Evolutionary conservation across 2,888 invertebrate species (phyloP), one percentile per base, ranked within the genome.

Genomic region (Quadroppia sp.): DNA sequence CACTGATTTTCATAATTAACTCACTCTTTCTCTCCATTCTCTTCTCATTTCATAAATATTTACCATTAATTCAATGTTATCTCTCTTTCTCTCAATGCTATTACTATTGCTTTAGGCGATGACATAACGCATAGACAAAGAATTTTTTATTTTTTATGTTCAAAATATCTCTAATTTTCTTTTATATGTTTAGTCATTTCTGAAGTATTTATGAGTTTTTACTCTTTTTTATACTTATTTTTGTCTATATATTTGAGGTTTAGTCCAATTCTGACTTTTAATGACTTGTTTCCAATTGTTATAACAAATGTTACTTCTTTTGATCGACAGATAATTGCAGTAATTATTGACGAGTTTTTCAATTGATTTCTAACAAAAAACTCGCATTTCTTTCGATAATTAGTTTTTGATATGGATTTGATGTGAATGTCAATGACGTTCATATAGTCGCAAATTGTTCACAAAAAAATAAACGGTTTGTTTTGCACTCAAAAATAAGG

Each of bases 1-100:
- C 30, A 64, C 64, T 64, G 64, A 64, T 40, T 64, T 40, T 36
- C 20, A 64, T 40, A 64, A 64, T 64, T 64, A 64, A 64, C 64
- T 20, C 36, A 40, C 28, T 56, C 56, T 56, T 40, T 36, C 40
- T 20, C 40, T 64, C 20, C 11, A 1, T n/a, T 11, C 2, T 64
- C 36, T 17, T 40, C 40, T 20, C 23, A 64, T 17, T 36, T 11
- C 6, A 20, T 2, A 20, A n/a, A n/a, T 59, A 15, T 25, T 59
- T 3, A 28, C n/a, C 11, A 20, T 11, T 11, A 11, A 15, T 40
- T 64, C 40, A 36, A 40, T 64, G 64, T 15, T 40, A 64, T 36
- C 17, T 40, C 23, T 64, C 13, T 30, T 30, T 59, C 23, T 53
- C 28, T 56, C 56, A 56, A 56, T 30, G 30, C 15, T 56, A 56